Evolutionary conservation across 2,797 vertebrate species (phyloP).

Genomic region (Leucoraja ocellata): DNA sequence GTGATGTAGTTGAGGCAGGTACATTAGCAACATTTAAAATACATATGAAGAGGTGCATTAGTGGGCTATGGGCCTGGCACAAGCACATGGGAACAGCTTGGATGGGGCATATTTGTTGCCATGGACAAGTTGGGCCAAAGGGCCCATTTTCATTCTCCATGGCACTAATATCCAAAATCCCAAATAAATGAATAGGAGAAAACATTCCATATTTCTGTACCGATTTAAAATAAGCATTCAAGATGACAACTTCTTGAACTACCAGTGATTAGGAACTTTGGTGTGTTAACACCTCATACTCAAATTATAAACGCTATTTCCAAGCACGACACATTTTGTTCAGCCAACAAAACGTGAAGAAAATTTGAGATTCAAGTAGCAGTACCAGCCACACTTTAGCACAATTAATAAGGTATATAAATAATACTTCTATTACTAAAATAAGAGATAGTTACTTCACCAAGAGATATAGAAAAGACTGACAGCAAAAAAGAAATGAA

Average conservation of each 20-base stretch:
- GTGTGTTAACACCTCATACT: background rate
- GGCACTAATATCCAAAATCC: background rate
- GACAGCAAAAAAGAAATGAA: background rate
- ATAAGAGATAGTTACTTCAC: background rate
- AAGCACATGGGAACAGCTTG: too few species aligned
- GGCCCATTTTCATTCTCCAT: background rate
- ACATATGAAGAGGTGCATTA: too few species aligned
- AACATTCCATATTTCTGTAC: background rate
- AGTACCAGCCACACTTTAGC: background rate
- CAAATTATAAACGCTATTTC: background rate
- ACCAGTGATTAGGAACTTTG: background rate
- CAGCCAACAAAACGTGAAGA: background rate
- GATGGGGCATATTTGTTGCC: too few species aligned
- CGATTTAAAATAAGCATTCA: background rate
- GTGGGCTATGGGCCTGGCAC: too few species aligned
- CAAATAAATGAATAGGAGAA: background rate
- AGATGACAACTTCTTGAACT: background rate
- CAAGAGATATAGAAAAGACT: background rate
- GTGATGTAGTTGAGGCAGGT: too few species aligned
- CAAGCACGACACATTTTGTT: background rate
- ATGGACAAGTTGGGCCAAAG: too few species aligned
- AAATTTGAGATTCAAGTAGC: background rate
- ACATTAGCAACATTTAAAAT: too few species aligned
- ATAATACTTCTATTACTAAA: background rate
- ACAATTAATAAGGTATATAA: background rate